These are phyloP conservation scores for Cavia porcellus DNA, from an alignment of 2,113 vertebrate genomes.

Conservation along the genomic window DNA sequence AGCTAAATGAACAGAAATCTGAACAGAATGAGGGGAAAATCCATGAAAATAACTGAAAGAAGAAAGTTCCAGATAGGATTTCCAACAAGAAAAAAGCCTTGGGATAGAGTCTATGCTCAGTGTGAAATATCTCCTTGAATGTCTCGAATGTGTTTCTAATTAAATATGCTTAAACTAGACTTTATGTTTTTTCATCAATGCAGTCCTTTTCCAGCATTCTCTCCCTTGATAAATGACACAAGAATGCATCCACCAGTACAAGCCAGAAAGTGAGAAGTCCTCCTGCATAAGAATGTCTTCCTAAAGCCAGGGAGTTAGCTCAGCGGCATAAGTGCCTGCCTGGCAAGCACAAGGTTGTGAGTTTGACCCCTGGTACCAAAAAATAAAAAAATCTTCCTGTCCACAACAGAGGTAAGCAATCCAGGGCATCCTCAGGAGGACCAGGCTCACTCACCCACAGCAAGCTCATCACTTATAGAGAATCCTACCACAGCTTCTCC, in stretches of 20 bases:
- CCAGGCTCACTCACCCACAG: too few relatives aligned
- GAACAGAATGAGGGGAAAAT: background rate
- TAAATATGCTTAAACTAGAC: background rate
- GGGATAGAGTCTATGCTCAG: background rate
- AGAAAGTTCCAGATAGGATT: background rate
- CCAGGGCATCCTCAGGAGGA: too few relatives aligned
- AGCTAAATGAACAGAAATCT: background rate
- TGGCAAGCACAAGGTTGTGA: too few relatives aligned
- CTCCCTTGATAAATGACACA: background rate
- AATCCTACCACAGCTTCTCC: background rate
- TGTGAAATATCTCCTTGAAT: background rate
- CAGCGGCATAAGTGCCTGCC: too few relatives aligned
- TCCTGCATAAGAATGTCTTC: background rate
- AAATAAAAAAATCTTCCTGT: too few relatives aligned
- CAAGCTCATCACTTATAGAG: background rate
- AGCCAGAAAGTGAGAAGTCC: background rate
- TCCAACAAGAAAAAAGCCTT: background rate
- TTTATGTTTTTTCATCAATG: background rate
- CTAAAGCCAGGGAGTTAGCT: too few relatives aligned
- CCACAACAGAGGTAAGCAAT: too few relatives aligned
- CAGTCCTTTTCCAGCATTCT: background rate
- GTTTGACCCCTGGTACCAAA: too few relatives aligned
- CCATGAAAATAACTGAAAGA: background rate
- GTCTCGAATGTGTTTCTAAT: background rate
- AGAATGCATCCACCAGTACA: background rate